These are phyloP conservation scores for Emys orbicularis DNA, from an alignment of 2,797 vertebrate genomes.

Conservation along the genomic window DNA sequence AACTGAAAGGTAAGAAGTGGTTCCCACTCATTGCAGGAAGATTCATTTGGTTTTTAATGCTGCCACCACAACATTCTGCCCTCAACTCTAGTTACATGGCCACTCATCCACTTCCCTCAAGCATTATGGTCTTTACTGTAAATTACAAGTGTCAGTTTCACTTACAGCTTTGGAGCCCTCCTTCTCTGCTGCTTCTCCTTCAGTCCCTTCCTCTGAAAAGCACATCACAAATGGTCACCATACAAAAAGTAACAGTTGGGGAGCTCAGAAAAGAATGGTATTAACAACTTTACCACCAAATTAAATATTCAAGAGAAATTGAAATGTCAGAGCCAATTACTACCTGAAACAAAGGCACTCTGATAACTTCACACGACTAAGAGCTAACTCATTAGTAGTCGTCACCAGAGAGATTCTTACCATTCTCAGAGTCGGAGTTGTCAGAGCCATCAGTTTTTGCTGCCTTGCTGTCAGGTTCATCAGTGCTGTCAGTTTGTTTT, in stretches of 20 bases:
- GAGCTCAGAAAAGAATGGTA: background rate
- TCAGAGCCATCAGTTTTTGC: slow-evolving; percentile 84
- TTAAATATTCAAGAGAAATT: rapidly evolving
- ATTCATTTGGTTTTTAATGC: background rate
- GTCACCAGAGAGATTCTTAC: slow-evolving; percentile 40
- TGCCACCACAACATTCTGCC: background rate
- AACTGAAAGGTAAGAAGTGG: background rate
- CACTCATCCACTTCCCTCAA: background rate
- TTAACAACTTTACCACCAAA: rapidly evolving
- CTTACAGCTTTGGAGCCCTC: slow-evolving; percentile 79
- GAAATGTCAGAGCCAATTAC: background rate
- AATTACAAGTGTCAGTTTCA: background rate
- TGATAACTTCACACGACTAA: rapidly evolving
- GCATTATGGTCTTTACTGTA: rapidly evolving
- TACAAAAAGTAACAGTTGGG: background rate
- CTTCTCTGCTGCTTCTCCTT: slow-evolving; percentile 78
- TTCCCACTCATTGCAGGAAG: background rate
- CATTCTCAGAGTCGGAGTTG: slow-evolving; percentile 80
- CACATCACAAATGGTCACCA: rapidly evolving
- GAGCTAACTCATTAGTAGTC: rapidly evolving
- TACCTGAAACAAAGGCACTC: rapidly evolving
- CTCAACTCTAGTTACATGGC: rapidly evolving
- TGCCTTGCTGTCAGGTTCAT: slow-evolving; percentile 91
- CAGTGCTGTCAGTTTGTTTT: slow-evolving; percentile 83
- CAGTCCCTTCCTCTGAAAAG: slow-evolving; percentile 80